Evolutionary conservation across 2,113 vertebrate genomes (phyloP).

Genomic region (Channa argus): DNA sequence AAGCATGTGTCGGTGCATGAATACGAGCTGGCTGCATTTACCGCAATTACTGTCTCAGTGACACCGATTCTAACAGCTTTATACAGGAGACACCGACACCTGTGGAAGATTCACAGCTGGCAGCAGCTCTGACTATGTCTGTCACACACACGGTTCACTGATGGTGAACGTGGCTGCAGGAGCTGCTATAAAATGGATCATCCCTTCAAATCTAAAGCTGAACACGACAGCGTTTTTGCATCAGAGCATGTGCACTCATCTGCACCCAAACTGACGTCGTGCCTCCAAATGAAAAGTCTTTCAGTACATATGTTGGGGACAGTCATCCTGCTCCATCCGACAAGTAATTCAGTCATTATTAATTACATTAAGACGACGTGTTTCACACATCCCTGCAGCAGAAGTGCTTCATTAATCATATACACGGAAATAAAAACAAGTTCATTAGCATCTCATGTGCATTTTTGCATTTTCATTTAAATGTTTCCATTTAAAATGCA

Average conservation of each 20-base stretch:
- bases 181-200: background rate
- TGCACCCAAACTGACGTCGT: background rate
- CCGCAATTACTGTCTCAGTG: constrained; percentile 65
- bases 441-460: constrained; percentile 10
- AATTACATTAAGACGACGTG: constrained; percentile 11
- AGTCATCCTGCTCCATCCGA: constrained; percentile 14
- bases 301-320: no score
- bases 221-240: background rate
- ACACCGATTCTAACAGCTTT: constrained; percentile 46
- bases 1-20: constrained; percentile 31
- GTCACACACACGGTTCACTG: background rate
- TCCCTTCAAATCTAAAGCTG: background rate
- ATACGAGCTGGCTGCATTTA: constrained; percentile 58
- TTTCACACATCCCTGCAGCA: constrained; percentile 4
- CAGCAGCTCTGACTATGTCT: constrained; percentile 41
- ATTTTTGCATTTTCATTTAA: background rate
- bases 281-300: background rate
- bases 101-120: constrained; percentile 34
- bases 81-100: constrained; percentile 46
- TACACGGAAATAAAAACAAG: background rate
- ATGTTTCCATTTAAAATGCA: no score
- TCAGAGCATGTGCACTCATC: background rate
- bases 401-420: background rate
- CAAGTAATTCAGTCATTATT: constrained; percentile 29
- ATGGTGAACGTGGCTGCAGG: background rate